These are phyloP conservation scores for Neuroscelio doddi DNA, from an alignment of 2,888 invertebrate genomes.

Conservation along the genomic window DNA sequence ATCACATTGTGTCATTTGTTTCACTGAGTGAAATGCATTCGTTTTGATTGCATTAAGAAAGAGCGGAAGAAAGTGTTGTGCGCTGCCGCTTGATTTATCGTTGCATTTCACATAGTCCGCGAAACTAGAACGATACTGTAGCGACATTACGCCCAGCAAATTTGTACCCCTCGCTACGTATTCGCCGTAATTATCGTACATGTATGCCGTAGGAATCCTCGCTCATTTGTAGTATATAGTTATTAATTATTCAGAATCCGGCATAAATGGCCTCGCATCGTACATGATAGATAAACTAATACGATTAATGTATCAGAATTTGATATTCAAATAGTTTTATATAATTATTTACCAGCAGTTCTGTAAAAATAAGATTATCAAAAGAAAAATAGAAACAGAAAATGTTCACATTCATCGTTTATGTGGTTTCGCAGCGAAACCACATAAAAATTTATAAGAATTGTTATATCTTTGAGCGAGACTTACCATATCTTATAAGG, in stretches of 20 bases:
- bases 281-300: conserved; percentile 20
- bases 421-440: too few species aligned
- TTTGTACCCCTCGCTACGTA: conserved; percentile 40
- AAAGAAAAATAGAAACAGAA: too few species aligned
- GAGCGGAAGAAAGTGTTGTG: conserved; percentile 26
- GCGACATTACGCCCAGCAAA: conserved; percentile 39
- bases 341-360: conserved; percentile 18
- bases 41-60: conserved; percentile 41
- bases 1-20: conserved; percentile 27
- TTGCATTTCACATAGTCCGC: conserved; percentile 24
- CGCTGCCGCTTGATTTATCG: conserved; percentile 28
- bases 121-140: conserved; percentile 41
- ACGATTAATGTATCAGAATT: conserved; percentile 11
- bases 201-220: conserved; percentile 41
- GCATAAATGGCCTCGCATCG: neutral
- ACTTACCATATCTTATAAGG: too few species aligned
- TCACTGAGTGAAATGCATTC: conserved; percentile 24
- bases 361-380: too few species aligned
- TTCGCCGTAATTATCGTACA: conserved; percentile 41
- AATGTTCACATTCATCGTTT: too few species aligned
- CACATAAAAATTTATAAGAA: too few species aligned
- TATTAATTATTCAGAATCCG: conserved; percentile 37
- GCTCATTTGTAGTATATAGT: conserved; percentile 38
- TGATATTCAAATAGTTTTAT: conserved; percentile 13
- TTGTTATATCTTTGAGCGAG: too few species aligned